Percentiles rank a stretch among this genome's conserved stretches.
Evolutionary conservation across 35 echinoderm and acorn worm species (phyloP).

Genomic region (Lytechinus pictus): DNA sequence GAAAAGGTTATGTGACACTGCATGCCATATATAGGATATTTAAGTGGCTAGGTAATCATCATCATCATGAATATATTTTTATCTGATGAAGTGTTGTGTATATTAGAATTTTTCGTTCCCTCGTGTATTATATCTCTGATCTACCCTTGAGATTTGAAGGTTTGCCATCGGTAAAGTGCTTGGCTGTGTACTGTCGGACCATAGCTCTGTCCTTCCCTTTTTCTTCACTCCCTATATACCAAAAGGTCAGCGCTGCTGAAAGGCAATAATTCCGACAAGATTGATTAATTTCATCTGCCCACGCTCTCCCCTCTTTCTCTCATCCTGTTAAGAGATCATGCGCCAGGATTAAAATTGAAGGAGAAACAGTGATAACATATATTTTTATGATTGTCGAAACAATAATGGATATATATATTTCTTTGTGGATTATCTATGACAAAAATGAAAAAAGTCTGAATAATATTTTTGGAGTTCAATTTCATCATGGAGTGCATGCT

Average conservation of each 20-base stretch:
- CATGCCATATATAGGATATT: no score
- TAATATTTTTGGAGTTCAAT: neutral
- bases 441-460: neutral
- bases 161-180: neutral
- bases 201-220: neutral
- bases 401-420: neutral
- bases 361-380: neutral
- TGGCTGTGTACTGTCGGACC: neutral
- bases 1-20: no score
- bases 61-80: no score
- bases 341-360: neutral
- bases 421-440: neutral
- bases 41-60: no score
- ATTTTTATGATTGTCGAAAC: neutral
- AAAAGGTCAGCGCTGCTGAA: slow-evolving; percentile 26
- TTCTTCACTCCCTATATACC: neutral
- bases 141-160: neutral
- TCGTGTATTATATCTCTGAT: no score
- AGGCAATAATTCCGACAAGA: slow-evolving; percentile 33
- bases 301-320: neutral
- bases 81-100: neutral
- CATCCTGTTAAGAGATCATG: slow-evolving; percentile 14
- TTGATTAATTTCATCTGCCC: slow-evolving; percentile 41
- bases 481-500: neutral
- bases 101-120: neutral